Evolutionary conservation across 2,888 invertebrate species (phyloP), one percentile per base, ranked within the genome.

Genomic region (Leptogaster cylindrica): DNA sequence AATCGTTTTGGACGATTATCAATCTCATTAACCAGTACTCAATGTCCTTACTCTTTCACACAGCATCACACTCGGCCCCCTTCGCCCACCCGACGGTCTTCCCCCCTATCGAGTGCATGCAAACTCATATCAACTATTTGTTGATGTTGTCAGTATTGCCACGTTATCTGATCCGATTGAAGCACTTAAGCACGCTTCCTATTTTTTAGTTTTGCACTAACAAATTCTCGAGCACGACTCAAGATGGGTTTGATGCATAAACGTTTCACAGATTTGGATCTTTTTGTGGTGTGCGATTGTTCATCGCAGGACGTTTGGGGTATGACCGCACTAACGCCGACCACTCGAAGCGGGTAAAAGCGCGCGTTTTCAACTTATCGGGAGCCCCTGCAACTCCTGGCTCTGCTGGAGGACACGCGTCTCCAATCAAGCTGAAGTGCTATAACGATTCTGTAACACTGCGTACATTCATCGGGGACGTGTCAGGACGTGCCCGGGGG

Each of bases 181-280:
- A 68, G 52, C 50, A 58, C 68, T 68, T 68, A 65, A 51, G 39
- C 68, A 68, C 68, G 68, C 68, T 65, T 65, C 61, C 16, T 41
- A 61, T 65, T 65, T 33, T 18, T 36, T 12, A 46, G 39, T 23
- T 55, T 36, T 55, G 36, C 14, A 14, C 20, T 39, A 55, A 55
- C 55, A 55, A 36, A 55, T 55, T 55, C 55, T 55, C 39, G 20
- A 55, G 55, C 55, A 55, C 55, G 55, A 36, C 23, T 55, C 16
- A 55, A 55, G 12, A 25, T 23, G n/a, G 25, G 23, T 14, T 36
- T 39, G 55, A 12, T 39, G 39, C 55, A 55, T 55, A 36, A 55
- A 55, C 55, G 36, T 23, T 23, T 12, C 14, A 20, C 6, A 16
- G 55, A 55, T 36, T 55, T 55, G 6, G 36, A 55, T 55, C 55